A percentile compares a stretch with the other conserved stretches of the same genome.
Conservation (phyloP, 1,140 invertebrate genomes). For the Papilio aristodemus region DNA sequence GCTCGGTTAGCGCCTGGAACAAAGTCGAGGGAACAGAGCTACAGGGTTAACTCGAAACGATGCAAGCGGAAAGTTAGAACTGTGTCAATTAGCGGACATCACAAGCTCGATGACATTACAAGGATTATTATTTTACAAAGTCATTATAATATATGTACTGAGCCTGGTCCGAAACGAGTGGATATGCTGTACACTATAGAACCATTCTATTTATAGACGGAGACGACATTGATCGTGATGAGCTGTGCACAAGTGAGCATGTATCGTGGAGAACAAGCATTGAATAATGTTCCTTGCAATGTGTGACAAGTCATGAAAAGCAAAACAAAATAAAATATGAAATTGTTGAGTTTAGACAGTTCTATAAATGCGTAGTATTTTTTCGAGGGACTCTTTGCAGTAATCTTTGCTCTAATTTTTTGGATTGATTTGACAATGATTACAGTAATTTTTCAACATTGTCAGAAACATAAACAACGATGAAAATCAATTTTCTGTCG, state of each 20-base stretch:
- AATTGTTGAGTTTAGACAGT: constrained; percentile 47
- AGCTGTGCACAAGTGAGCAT: constrained; percentile 35
- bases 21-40: constrained; percentile 78
- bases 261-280: constrained; percentile 41
- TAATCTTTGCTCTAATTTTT: constrained; percentile 29
- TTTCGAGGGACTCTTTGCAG: constrained; percentile 30
- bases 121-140: constrained; percentile 57
- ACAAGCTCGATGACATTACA: constrained; percentile 62
- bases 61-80: constrained; percentile 72
- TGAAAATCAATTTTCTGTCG: too few species aligned
- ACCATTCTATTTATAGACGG: constrained; percentile 12
- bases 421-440: background rate
- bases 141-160: constrained; percentile 26
- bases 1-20: constrained; percentile 81
- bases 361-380: constrained; percentile 46
- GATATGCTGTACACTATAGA: constrained; percentile 4
- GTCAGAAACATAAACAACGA: too few species aligned
- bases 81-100: constrained; percentile 58
- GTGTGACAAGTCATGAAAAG: constrained; percentile 61
- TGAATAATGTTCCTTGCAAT: constrained; percentile 73
- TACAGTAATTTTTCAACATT: too few species aligned
- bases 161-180: constrained; percentile 3
- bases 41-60: constrained; percentile 70
- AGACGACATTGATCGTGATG: constrained; percentile 32
- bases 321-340: constrained; percentile 55